A percentile compares a stretch with the other conserved stretches of the same genome.
Conservation (phyloP, 2,797 vertebrate species). For the Glossophaga mutica region DNA sequence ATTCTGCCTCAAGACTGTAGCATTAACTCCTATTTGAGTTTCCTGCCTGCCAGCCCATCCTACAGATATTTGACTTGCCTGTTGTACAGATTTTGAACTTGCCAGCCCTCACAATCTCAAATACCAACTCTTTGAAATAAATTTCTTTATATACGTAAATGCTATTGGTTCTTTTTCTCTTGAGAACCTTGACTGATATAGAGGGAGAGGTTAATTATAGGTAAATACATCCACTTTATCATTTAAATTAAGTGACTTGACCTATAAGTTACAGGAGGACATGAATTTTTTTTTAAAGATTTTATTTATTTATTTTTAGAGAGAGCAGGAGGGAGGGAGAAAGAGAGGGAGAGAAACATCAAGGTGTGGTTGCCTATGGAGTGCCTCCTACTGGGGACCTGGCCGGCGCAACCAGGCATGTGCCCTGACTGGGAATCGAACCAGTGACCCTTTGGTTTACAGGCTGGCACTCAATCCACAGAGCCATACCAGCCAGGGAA, state of each 20-base stretch:
- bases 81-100: neutral
- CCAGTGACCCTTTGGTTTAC: too few species aligned
- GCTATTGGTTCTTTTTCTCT: neutral
- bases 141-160: neutral
- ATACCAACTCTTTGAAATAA: neutral
- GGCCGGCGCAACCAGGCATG: too few species aligned
- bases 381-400: too few species aligned
- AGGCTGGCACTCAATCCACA: too few species aligned
- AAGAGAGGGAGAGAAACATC: neutral
- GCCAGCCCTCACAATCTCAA: neutral
- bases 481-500: too few species aligned
- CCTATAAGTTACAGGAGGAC: neutral
- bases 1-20: neutral
- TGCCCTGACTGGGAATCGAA: too few species aligned
- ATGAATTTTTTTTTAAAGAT: neutral
- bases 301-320: neutral
- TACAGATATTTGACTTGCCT: neutral
- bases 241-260: constrained; percentile 8
- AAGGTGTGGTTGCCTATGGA: neutral
- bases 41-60: neutral
- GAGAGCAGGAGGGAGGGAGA: neutral
- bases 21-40: neutral
- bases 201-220: neutral
- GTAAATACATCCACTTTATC: neutral
- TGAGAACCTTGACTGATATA: neutral